phyloP scores from a whole-genome alignment of 53 echinoderm and acorn worm genomes.

The Pentamera pediparva region DNA sequence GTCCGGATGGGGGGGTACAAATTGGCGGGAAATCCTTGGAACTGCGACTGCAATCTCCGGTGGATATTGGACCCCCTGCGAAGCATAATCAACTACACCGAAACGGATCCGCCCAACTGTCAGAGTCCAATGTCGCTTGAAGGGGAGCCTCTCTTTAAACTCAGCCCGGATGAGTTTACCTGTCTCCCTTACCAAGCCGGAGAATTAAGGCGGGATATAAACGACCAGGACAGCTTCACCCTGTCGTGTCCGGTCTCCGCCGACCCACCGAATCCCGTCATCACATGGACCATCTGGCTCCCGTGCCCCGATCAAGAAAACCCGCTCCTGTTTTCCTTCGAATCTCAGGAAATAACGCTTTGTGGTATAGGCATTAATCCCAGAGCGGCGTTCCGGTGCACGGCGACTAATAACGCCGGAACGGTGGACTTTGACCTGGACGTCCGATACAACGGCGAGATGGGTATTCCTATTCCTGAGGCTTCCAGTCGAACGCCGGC shows the following conservation, averaged over 20 bases:
- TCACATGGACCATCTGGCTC: constrained; percentile 27
- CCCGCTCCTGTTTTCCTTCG: background rate
- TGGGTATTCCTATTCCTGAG: background rate
- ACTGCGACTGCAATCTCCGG: constrained; percentile 23
- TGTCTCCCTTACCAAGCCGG: background rate
- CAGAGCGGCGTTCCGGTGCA: constrained; percentile 15
- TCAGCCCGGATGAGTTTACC: background rate
- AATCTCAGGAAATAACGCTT: background rate
- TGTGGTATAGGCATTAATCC: background rate
- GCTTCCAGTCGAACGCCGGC: background rate
- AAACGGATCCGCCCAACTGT: background rate
- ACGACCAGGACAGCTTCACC: background rate
- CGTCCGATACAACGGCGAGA: background rate
- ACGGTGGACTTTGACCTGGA: constrained; percentile 3
- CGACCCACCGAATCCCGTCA: constrained; percentile 27
- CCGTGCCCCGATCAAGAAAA: background rate
- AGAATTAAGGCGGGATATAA: background rate
- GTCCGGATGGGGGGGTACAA: background rate
- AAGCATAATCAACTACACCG: background rate
- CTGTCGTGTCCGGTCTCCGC: constrained; percentile 11
- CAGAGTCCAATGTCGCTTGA: background rate
- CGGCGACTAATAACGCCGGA: constrained; percentile 27
- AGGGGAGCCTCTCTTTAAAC: background rate
- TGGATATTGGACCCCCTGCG: background rate
- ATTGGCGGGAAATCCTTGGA: background rate